Evolutionary conservation across 2,113 vertebrate genomes (phyloP), one percentile per base, ranked within the genome.

Genomic region (Tinamus guttatus): DNA sequence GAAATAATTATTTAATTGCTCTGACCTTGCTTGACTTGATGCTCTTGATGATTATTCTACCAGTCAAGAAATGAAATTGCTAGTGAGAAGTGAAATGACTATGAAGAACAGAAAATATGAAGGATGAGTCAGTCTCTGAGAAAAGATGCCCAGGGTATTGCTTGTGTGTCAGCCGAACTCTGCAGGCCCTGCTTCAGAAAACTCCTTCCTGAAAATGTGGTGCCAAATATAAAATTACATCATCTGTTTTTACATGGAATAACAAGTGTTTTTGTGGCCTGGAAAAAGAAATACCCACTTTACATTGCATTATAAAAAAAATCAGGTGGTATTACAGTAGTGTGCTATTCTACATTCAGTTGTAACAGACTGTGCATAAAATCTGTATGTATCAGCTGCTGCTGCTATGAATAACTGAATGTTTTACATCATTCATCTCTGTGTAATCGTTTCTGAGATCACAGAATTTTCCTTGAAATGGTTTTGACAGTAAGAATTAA

Each of bases 401-500:
- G 43, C 75, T 89, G 78, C 85, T 85, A 4, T 83, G 64, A 77
- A 28, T 91, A 62, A 38, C 58, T 63, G 45, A 63, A 7, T 76
- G 17, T 90, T 90, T 94, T 89, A 79, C 20, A 78, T 92, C 7
- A 58, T 76, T 90, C 2, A 2, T 94, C 77, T 96, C 74, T 80
- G 13, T 94, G 70, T 74, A 86, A 94, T 94, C 78, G 51, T 54
- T 89, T 74, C 1, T 32, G 54, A 32, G 3, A 52, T 65, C 45
- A 34, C 2, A 74, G n/a, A 78, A 62, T 89, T 91, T 80, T 95
- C 73, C 70, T 13, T 92, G 60, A 90, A 95, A 93, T 84, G 25
- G 8, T 92, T 93, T 90, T 91, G 59, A 70, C 89, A 76, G 65
- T 58, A 70, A 91, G 93, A 95, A 96, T 96, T 87, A 94, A 95